Evolutionary conservation across 2,113 vertebrate genomes (phyloP).

Genomic region (Chaenogobius annularis): DNA sequence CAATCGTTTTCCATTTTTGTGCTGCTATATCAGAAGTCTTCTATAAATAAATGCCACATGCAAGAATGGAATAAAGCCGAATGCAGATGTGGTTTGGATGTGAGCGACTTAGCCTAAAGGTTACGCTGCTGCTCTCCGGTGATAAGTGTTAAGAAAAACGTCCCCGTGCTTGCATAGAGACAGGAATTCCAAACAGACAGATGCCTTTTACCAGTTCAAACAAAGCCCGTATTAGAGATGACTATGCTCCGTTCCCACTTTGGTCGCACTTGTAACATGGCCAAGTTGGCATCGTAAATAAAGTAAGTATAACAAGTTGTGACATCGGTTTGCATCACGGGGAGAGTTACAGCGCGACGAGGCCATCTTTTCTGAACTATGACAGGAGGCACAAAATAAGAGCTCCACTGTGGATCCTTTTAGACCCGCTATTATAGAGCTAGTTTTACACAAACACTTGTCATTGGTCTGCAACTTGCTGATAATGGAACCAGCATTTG

Average conservation of each 20-base stretch:
- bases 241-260: background rate
- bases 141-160: constrained; percentile 21
- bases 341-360: background rate
- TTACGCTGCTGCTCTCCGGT: constrained; percentile 14
- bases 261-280: constrained; percentile 3
- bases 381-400: constrained; percentile 3
- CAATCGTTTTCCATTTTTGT: constrained; percentile 7
- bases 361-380: constrained; percentile 4
- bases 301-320: background rate
- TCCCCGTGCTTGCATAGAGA: background rate
- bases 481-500: background rate
- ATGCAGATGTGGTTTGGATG: constrained; percentile 14
- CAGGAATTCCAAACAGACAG: constrained; percentile 1
- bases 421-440: constrained; percentile 1
- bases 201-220: constrained; percentile 19
- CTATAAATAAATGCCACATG: constrained; percentile 28
- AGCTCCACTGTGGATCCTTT: constrained; percentile 1
- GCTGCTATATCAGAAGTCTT: constrained; percentile 19
- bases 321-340: constrained; percentile 8
- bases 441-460: background rate
- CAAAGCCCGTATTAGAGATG: constrained; percentile 4
- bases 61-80: background rate
- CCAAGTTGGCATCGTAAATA: constrained; percentile 1
- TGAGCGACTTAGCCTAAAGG: constrained; percentile 11
- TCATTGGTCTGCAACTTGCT: background rate